phyloP scores from a whole-genome alignment of 2,113 vertebrate species.

The Zosterops pallidus region DNA sequence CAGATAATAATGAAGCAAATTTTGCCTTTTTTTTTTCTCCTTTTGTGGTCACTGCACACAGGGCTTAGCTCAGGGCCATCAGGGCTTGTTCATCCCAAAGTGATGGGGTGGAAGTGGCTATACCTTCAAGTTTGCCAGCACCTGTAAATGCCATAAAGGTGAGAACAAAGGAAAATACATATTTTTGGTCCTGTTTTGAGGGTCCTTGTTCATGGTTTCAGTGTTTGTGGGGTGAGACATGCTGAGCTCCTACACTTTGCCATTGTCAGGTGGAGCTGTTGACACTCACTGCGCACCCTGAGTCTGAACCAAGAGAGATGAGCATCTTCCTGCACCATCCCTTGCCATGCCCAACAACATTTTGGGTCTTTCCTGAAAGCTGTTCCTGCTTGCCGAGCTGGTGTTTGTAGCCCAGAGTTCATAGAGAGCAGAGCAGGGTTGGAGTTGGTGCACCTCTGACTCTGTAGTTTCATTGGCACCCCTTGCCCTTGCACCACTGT shows the following conservation, averaged over 20 bases:
- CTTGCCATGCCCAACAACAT: not conserved
- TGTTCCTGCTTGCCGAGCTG: not conserved
- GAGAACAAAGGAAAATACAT: not conserved
- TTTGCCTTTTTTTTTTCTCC: not conserved
- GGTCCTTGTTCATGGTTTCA: not conserved
- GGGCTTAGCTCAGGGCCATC: not conserved
- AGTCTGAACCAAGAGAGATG: not conserved
- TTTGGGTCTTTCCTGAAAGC: not conserved
- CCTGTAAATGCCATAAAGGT: not conserved
- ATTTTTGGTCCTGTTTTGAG: rapidly evolving
- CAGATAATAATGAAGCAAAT: not conserved
- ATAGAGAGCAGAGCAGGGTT: not conserved
- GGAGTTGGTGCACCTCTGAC: not conserved
- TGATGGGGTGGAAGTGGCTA: not conserved
- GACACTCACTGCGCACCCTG: rapidly evolving
- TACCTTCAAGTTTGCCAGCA: not conserved
- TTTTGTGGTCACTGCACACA: not conserved
- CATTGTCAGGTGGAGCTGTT: not conserved
- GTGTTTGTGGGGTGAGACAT: rapidly evolving
- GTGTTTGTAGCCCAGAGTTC: not conserved
- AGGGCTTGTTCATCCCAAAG: not conserved
- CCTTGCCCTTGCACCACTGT: not conserved
- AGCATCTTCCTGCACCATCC: not conserved
- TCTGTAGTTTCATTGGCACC: rapidly evolving
- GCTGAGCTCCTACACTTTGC: not conserved